A percentile compares a stretch with the other conserved stretches of the same genome.
Conservation (phyloP, 2,113 vertebrate species). For the Eleginops maclovinus region DNA sequence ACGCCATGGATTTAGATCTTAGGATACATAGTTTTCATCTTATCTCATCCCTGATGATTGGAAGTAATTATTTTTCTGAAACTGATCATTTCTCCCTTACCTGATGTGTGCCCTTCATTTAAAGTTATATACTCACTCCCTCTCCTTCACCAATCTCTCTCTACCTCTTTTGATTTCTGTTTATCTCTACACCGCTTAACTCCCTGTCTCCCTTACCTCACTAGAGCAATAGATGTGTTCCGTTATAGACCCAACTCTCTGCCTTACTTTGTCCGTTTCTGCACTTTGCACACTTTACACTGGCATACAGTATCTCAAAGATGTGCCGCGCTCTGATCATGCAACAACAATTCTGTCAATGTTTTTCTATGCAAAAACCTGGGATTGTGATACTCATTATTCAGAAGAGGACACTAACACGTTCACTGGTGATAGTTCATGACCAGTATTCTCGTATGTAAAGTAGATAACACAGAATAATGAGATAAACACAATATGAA, state of each 20-base stretch:
- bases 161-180: slow-evolving; percentile 54
- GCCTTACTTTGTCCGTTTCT: slow-evolving; percentile 77
- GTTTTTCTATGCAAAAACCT: slow-evolving; percentile 81
- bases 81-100: slow-evolving; percentile 6
- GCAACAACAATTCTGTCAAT: slow-evolving; percentile 53
- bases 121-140: neutral
- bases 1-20: slow-evolving; percentile 35
- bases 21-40: slow-evolving; percentile 34
- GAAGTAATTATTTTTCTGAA: slow-evolving; percentile 35
- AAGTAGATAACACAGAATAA: slow-evolving; percentile 8
- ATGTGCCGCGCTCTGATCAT: slow-evolving; percentile 43
- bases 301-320: slow-evolving; percentile 36
- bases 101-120: neutral
- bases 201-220: slow-evolving; percentile 34
- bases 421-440: slow-evolving; percentile 9
- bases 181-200: slow-evolving; percentile 25
- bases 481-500: slow-evolving; percentile 18
- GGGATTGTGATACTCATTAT: slow-evolving; percentile 40
- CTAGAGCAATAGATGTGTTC: slow-evolving; percentile 75
- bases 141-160: slow-evolving; percentile 39
- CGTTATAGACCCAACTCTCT: slow-evolving; percentile 64
- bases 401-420: neutral
- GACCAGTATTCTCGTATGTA: slow-evolving; percentile 17
- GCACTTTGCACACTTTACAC: slow-evolving; percentile 74
- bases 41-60: slow-evolving; percentile 26